These are phyloP conservation scores for Ciconia stormi DNA, from an alignment of 2,113 vertebrate genomes.

Conservation along the genomic window DNA sequence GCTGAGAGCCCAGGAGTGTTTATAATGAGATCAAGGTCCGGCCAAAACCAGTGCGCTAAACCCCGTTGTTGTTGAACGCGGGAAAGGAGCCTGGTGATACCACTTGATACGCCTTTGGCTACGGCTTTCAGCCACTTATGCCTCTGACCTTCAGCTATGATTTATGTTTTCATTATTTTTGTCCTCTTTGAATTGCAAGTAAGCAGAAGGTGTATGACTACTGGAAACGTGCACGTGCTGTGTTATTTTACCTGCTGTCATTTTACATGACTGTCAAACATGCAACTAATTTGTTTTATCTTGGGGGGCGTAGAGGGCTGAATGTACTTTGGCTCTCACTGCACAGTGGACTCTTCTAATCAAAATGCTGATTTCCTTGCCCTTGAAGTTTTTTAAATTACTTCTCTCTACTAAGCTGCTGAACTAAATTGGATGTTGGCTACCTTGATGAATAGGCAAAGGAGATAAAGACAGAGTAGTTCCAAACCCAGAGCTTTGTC, in stretches of 20 bases:
- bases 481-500: background rate
- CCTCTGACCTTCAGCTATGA: background rate
- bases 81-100: background rate
- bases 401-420: background rate
- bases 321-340: too few species aligned
- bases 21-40: background rate
- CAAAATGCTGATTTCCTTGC: background rate
- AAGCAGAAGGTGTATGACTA: fast-evolving
- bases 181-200: background rate
- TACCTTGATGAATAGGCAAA: background rate
- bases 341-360: background rate
- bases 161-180: background rate
- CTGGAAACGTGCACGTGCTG: fast-evolving
- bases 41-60: background rate
- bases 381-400: background rate
- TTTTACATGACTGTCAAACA: background rate
- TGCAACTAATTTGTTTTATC: fast-evolving
- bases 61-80: background rate
- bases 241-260: background rate
- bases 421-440: background rate
- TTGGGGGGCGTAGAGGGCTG: too few species aligned
- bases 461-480: background rate
- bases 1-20: background rate
- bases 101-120: background rate
- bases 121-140: background rate